Base-by-base conservation (phyloP, 2,888 invertebrate genomes). In the Erynnis tages region DNA sequence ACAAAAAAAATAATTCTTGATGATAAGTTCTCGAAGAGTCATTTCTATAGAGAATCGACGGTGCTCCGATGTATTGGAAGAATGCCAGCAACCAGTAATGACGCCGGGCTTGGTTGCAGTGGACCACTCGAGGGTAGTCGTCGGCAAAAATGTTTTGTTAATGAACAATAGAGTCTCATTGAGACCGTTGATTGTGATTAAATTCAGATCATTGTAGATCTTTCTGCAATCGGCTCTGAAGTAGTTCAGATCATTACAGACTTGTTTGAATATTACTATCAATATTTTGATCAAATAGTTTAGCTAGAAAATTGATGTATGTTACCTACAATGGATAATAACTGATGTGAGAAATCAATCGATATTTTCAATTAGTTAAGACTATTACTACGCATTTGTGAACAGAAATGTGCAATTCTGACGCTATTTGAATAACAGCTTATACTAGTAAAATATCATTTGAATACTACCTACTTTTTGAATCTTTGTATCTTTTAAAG, bases 21-120 rank as follows among this genome's bases (percentile, higher is more conserved):
- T 25, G 25, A 35, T 35, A 23, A 29, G 44, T 52, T 25, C 19
- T 40, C 27, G 29, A 17, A 10, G 8, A 44, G 16, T 30, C 50
- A 16, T 43, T 43, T 52, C 34, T 52, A 23, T 40, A 16, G 38
- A 47, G 21, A 21, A 52, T 52, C 10, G 50, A 52, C 50, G 30
- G 29, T 30, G 14, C 27, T 44, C 14, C 19, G 11, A 21, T 27
- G 27, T 21, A 16, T 52, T 52, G 50, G 50, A 52, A 10, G 44
- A 5, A 16, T 44, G 50, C 50, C 50, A 52, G 50, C 21, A 13
- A 37, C 7, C 44, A 23, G 35, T 44, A 52, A 52, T 52, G 44
- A 44, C 23, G 43, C 37, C 44, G 21, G 21, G 30, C 43, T 44
- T 16, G 35, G 35, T 35, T 50, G 50, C 37, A 44, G 35, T 29